Base-by-base conservation (phyloP, 2,113 vertebrate genomes). In the Microtus richardsoni region DNA sequence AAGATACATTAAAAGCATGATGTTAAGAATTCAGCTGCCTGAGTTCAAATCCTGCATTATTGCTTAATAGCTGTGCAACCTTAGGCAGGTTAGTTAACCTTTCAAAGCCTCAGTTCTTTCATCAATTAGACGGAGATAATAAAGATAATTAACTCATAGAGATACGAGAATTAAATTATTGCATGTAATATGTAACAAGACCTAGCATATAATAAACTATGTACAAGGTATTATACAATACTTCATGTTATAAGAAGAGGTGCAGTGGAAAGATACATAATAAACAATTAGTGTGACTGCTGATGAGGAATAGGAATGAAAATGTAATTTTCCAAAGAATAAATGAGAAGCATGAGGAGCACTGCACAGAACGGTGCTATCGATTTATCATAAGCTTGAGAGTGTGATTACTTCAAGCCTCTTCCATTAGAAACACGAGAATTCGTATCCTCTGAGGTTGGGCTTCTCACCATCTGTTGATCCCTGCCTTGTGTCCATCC, bases 11-110 rank as follows among this genome's bases (percentile, higher is more conserved):
- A 95, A 89, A 26, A 26, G 33, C 19, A 47, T 17, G 4, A 1
- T 36, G 36, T 74, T 60, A 62, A 86, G 36, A 92, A 24, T 17
- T 93, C 13, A 41, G 0, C 14, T 83, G 74, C 64, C 28, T 80
- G 30, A 24, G 21, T 86, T 96, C 60, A 88, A 62, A 93, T 82
- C n/a, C 77, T 74, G 91, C 28, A 11, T 9, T 92, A 7, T n/a
- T 74, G 52, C 73, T 78, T 88, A 60, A n/a, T 58, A 75, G 16
- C 21, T 93, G 4, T 71, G 39, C 70, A 26, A 75, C 26, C 33
- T 90, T 68, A 77, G 41, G 24, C 41, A 91, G 94, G 22, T 95
- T 74, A 92, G 24, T 95, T 84, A 78, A 75, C 28, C 7, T 89
- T 86, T 86, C 77, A 84, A 10, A n/a, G 3, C 6, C 71, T 95